phyloP scores from a whole-genome alignment of 1,140 invertebrate species.

The Megathymus violae region DNA sequence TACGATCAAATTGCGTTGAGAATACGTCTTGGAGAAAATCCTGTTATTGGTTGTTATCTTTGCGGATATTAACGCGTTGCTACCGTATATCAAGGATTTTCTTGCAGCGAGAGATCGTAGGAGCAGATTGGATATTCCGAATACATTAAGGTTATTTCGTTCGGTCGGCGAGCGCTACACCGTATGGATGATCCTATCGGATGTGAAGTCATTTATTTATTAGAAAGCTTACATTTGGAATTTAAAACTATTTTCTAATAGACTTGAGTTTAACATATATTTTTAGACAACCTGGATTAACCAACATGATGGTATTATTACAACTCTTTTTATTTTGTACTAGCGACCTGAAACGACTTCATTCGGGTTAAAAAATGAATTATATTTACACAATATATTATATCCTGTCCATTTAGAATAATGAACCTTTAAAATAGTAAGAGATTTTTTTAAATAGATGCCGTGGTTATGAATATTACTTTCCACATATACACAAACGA shows the following conservation, averaged over 20 bases:
- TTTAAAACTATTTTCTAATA: background rate
- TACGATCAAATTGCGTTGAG: slow-evolving; percentile 41
- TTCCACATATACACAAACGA: too few relatives aligned
- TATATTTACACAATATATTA: too few relatives aligned
- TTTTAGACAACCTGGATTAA: too few relatives aligned
- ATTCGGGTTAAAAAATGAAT: too few relatives aligned
- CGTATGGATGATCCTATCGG: slow-evolving; percentile 43
- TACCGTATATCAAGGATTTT: slow-evolving; percentile 55
- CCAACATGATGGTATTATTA: too few relatives aligned
- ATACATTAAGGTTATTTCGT: slow-evolving; percentile 49
- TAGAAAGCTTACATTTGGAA: slow-evolving; percentile 27
- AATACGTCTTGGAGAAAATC: slow-evolving; percentile 48
- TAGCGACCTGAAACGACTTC: too few relatives aligned
- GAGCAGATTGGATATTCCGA: slow-evolving; percentile 43
- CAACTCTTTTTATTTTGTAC: too few relatives aligned
- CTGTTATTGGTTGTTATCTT: slow-evolving; percentile 54
- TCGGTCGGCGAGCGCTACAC: slow-evolving; percentile 39
- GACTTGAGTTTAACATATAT: too few relatives aligned
- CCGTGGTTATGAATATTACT: too few relatives aligned
- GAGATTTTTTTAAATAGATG: too few relatives aligned
- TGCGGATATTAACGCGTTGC: slow-evolving; percentile 54
- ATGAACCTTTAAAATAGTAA: too few relatives aligned
- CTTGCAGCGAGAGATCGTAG: slow-evolving; percentile 38
- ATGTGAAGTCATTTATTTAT: slow-evolving; percentile 43
- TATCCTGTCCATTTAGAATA: too few relatives aligned